A percentile compares a stretch with the other conserved stretches of the same genome.
Conservation (phyloP, 2,888 invertebrate genomes). For the Rhingia rostrata region DNA sequence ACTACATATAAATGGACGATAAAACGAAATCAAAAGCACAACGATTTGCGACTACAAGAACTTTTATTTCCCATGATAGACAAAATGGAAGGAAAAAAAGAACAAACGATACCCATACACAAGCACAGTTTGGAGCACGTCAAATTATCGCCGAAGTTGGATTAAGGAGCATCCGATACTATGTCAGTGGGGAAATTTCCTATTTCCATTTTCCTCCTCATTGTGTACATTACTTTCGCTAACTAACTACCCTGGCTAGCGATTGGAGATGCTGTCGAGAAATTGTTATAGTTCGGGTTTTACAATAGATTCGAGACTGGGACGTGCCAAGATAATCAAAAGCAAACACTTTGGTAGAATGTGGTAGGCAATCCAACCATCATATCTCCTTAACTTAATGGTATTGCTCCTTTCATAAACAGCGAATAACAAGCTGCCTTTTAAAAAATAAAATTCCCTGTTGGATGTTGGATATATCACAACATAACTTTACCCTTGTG, state of each 20-base stretch:
- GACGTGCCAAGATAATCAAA: conserved; percentile 37
- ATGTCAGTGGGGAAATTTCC: conserved; percentile 66
- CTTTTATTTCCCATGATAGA: conserved; percentile 72
- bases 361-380: not conserved
- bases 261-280: conserved; percentile 15
- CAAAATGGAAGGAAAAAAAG: conserved; percentile 17
- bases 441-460: too few relatives aligned
- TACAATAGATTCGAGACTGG: conserved; percentile 31
- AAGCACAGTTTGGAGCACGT: conserved; percentile 26
- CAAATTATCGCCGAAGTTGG: conserved; percentile 55
- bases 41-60: conserved; percentile 70
- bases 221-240: conserved; percentile 66
- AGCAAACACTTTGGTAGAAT: conserved; percentile 14
- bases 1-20: conserved; percentile 70
- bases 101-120: conserved; percentile 21
- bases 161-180: conserved; percentile 64
- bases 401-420: not conserved
- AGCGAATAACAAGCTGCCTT: too few relatives aligned
- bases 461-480: too few relatives aligned
- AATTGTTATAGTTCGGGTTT: conserved; percentile 27
- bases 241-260: conserved; percentile 54
- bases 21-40: conserved; percentile 73
- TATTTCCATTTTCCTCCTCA: conserved; percentile 54
- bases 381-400: not conserved
- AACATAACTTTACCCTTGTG: conserved; percentile 27